Percentiles rank a stretch among this genome's conserved stretches.
Conservation (phyloP, 2,888 invertebrate species). For the Drosophila colorata region DNA sequence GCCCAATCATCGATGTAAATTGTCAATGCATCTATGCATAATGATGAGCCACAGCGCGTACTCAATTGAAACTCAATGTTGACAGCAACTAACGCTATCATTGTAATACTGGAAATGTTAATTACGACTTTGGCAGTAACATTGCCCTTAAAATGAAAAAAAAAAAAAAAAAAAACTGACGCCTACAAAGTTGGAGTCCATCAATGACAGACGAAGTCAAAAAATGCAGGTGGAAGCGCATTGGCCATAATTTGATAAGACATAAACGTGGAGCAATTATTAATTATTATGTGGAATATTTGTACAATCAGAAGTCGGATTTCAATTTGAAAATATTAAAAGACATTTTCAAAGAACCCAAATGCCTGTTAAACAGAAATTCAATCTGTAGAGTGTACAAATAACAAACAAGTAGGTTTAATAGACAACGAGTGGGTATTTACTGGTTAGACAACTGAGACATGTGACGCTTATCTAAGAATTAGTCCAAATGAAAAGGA, state of each 20-base stretch:
- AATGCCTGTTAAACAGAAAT: slow-evolving; percentile 34
- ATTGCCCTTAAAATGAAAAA: slow-evolving; percentile 64
- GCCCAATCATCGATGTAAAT: slow-evolving; percentile 58
- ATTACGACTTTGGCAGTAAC: slow-evolving; percentile 70
- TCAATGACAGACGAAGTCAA: slow-evolving; percentile 17
- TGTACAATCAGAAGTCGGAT: slow-evolving; percentile 17
- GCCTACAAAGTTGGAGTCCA: slow-evolving; percentile 19
- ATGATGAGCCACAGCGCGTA: slow-evolving; percentile 24
- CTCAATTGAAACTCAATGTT: slow-evolving; percentile 66
- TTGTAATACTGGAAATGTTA: slow-evolving; percentile 54
- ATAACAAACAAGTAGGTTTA: slow-evolving; percentile 30
- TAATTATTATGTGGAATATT: slow-evolving; percentile 1
- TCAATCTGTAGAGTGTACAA: slow-evolving; percentile 33
- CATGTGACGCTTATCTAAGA: slow-evolving; percentile 31
- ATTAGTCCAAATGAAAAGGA: slow-evolving; percentile 46
- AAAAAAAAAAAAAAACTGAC: slow-evolving; percentile 27
- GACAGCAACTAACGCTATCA: slow-evolving; percentile 18
- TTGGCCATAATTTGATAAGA: slow-evolving; percentile 12
- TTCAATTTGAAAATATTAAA: not conserved
- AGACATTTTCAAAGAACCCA: not conserved
- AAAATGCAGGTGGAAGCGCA: slow-evolving; percentile 66
- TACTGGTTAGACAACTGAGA: slow-evolving; percentile 22
- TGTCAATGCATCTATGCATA: slow-evolving; percentile 42
- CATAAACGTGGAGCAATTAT: not conserved
- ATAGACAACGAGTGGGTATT: slow-evolving; percentile 33